Conservation (phyloP, 2,113 vertebrate genomes). For the Trichechus manatus region DNA sequence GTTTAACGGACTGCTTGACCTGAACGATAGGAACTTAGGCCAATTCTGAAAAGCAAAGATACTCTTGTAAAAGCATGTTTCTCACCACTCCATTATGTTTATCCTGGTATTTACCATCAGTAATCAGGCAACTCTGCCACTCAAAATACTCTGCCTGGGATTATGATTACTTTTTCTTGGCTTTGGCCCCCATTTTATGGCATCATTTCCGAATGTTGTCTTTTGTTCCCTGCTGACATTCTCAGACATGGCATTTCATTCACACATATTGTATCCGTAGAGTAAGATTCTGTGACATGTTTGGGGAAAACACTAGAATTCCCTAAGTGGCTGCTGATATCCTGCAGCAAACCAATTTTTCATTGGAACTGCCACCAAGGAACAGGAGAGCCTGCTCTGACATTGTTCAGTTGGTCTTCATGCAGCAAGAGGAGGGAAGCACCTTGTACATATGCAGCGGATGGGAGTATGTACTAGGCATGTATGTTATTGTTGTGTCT, state of each 20-base stretch:
- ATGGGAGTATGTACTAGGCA: neutral
- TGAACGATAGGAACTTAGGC: conserved; percentile 24
- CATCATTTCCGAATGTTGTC: conserved; percentile 53
- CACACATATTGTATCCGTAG: neutral
- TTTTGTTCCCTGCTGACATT: conserved; percentile 62
- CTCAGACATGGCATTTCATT: conserved; percentile 60
- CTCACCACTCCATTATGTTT: neutral
- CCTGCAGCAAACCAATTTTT: conserved; percentile 63
- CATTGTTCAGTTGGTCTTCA: rapidly evolving
- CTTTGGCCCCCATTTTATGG: neutral
- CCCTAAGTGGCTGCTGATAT: conserved; percentile 34
- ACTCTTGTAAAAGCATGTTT: neutral
- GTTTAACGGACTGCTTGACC: conserved; percentile 12
- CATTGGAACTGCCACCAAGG: conserved; percentile 58
- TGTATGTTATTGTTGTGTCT: neutral
- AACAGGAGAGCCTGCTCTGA: conserved; percentile 30
- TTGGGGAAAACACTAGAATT: conserved; percentile 72
- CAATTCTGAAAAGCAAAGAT: neutral
- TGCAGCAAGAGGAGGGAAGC: neutral
- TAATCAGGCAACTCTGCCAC: neutral
- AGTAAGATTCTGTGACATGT: conserved; percentile 58
- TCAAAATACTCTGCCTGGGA: conserved; percentile 40
- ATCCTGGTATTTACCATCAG: conserved; percentile 21
- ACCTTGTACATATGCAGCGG: neutral
- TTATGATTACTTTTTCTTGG: conserved; percentile 43